Evolutionary conservation across 2,888 invertebrate species (phyloP), one percentile per base, ranked within the genome.

Genomic region (Unio pictorum): DNA sequence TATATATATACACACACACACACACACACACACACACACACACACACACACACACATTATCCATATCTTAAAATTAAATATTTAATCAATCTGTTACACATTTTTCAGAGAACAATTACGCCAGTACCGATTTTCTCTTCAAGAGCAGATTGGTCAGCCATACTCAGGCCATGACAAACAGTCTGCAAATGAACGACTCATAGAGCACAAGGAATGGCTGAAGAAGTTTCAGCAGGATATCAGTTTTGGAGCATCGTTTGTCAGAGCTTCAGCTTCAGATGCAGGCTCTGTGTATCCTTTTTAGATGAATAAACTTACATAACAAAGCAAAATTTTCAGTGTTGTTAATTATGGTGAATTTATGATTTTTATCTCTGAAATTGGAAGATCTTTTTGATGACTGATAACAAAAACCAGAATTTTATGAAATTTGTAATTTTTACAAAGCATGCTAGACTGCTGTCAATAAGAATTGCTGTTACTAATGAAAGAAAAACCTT

Each of bases 251-350:
- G 73, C 75, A 1, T 79, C 79, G 5, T 74, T 64, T 62, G 67
- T 79, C 5, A 77, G 72, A 55, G 70, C 75, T 7, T 78, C 76
- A 5, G 79, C 72, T 1, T 84, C 84, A 20, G 85, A 86, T 62
- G 75, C 81, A 3, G 83, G 79, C 66, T 85, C 86, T 62, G 71
- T 84, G 86, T 86, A 86, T 86, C 86, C 84, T 86, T 86, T 65
- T 23, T 56, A 11, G 61, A 45, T 30, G n/a, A n/a, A 30, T 15
- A 23, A 45, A 45, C 34, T 20, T 59, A 26, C 2, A 8, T 4
- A 55, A 17, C n/a, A 26, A 11, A 55, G n/a, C 20, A 34, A 55
- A 18, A 62, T 20, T 8, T 63, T 17, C 23, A 55, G 15, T 34
- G 17, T 34, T 26, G 1, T 28, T 28, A 23, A 62, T 18, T 63